Evolutionary conservation across 2,797 vertebrate species (phyloP), one percentile per base, ranked within the genome.

Genomic region (Macroramphosus scolopax): DNA sequence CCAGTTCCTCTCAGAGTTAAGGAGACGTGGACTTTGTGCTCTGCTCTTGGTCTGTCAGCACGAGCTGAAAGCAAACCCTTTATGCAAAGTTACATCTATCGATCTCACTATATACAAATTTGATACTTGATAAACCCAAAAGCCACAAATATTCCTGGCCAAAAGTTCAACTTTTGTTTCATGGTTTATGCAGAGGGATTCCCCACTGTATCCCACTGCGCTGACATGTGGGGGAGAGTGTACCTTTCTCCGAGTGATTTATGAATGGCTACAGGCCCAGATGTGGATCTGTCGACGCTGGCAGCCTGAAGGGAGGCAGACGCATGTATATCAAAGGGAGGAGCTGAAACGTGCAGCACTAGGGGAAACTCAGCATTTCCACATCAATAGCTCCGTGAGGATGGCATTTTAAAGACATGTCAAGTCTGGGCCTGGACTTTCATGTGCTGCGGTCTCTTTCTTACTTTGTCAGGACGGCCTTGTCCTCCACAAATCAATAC

Each of bases 401-500:
- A 83, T 60, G 48, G 76, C 71, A 83, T 81, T 85, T 88, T 87
- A 88, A 87, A 88, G 86, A 74, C 80, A 78, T 40, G 77, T 87
- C 88, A 87, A 81, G 65, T 71, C 64, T 68, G 35, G 37, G 66
- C 61, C 57, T 40, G 15, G 71, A 78, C 84, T 88, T 90, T 90
- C 80, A 89, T 87, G 82, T 87, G 63, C 49, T 2, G 44, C 51
- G 67, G 61, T 41, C 33, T 48, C 67, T 70, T 44, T 74, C 75
- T 68, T 11, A 60, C 39, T 42, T 26, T 37, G 41, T 64, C 32
- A 32, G 33, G 34, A 68, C 17, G 37, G 20, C 15, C 46, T 47
- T 17, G 11, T 30, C 61, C 51, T 42, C 29, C 35, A 3, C 8
- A 17, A 15, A 36, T 29, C 8, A 17, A 17, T 6, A 28, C 35